phyloP scores from a whole-genome alignment of 2,113 vertebrate genomes.

The Oreochromis spilurus region DNA sequence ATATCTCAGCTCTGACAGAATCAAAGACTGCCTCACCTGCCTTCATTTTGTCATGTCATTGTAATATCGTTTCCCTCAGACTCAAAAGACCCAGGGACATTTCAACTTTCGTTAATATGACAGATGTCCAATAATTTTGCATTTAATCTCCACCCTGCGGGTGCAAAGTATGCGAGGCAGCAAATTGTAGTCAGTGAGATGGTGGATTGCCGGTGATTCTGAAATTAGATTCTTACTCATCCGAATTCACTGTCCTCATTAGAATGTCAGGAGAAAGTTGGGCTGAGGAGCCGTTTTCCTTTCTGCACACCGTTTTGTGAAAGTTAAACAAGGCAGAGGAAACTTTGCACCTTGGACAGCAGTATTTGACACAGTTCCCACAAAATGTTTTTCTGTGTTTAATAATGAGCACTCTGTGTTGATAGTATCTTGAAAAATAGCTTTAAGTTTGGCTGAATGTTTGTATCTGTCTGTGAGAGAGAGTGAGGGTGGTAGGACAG shows the following conservation, averaged over 20 bases:
- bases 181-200: slow-evolving; percentile 50
- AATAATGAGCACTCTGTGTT: background rate
- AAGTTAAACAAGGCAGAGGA: slow-evolving; percentile 6
- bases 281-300: background rate
- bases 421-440: background rate
- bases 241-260: slow-evolving; percentile 58
- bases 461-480: background rate
- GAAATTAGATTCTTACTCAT: slow-evolving; percentile 66
- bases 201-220: slow-evolving; percentile 50
- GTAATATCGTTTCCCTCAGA: slow-evolving; percentile 52
- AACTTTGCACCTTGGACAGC: background rate
- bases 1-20: slow-evolving; percentile 12
- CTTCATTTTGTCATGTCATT: slow-evolving; percentile 54
- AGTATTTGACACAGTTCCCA: background rate
- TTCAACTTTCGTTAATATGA: slow-evolving; percentile 64
- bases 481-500: background rate
- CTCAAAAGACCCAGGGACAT: slow-evolving; percentile 55
- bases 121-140: slow-evolving; percentile 68
- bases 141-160: slow-evolving; percentile 60
- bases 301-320: background rate
- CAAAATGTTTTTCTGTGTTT: background rate
- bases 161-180: slow-evolving; percentile 45
- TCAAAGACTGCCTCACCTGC: slow-evolving; percentile 34
- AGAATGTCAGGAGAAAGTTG: slow-evolving; percentile 41
- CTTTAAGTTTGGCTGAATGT: background rate